Evolutionary conservation across 2,888 invertebrate species (phyloP).

Genomic region (Mimas tiliae): DNA sequence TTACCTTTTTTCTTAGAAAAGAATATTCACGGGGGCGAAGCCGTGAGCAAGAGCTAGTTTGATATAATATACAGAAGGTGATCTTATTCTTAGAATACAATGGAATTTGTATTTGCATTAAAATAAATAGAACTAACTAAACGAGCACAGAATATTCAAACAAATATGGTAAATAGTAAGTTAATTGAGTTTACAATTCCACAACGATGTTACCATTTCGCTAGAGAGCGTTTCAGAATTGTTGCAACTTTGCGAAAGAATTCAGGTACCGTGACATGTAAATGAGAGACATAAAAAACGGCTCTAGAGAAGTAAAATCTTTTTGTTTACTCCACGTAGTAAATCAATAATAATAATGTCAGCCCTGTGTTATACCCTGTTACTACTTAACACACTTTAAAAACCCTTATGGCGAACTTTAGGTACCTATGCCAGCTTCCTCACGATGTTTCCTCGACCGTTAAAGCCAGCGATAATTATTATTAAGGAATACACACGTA

Average conservation of each 20-base stretch:
- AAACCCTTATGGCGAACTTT: too few species aligned
- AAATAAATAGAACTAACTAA: not conserved
- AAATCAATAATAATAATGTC: too few species aligned
- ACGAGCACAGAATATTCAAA: not conserved
- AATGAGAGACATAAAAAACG: not conserved
- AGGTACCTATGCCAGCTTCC: too few species aligned
- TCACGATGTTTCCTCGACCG: not conserved
- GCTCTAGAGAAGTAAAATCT: not conserved
- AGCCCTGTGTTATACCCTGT: too few species aligned
- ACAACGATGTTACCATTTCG: not conserved
- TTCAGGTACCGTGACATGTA: constrained; percentile 2
- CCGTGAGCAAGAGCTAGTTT: too few species aligned
- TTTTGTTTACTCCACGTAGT: not conserved
- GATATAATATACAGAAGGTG: not conserved
- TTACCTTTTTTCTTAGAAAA: too few species aligned
- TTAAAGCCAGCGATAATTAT: too few species aligned
- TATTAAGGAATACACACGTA: too few species aligned
- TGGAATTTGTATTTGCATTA: not conserved
- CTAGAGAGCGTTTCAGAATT: not conserved
- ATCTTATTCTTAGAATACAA: not conserved
- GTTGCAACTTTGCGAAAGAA: constrained; percentile 4
- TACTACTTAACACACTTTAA: too few species aligned
- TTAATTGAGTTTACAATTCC: constrained; percentile 16
- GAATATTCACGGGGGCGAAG: too few species aligned
- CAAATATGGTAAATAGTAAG: not conserved